Percentiles rank a stretch among this genome's conserved stretches.
Evolutionary conservation across 2,797 vertebrate genomes (phyloP).

Genomic region (Apogon hyalosoma): DNA sequence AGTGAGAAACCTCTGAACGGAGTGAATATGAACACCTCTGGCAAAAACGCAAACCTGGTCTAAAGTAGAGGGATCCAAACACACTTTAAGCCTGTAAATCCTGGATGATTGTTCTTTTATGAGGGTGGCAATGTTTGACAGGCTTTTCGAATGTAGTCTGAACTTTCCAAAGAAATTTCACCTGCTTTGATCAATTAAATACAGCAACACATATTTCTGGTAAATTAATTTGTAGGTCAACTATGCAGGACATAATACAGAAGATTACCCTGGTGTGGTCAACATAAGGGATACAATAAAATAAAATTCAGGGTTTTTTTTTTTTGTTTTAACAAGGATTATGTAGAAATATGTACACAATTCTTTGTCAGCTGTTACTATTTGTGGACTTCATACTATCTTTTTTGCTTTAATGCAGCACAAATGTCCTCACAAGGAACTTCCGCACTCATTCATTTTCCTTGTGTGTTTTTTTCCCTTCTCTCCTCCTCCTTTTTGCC

Average conservation of each 20-base stretch:
- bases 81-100: constrained; percentile 29
- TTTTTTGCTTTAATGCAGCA: not conserved
- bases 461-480: not conserved
- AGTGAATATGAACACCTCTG: constrained; percentile 70
- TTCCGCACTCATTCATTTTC: constrained; percentile 7
- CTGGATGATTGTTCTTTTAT: constrained; percentile 43
- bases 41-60: constrained; percentile 62
- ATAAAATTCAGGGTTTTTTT: too few species aligned
- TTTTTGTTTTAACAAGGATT: too few species aligned
- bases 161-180: too few species aligned
- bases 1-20: constrained; percentile 70
- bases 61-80: constrained; percentile 41
- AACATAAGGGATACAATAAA: too few species aligned
- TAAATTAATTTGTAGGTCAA: too few species aligned
- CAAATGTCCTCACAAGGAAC: not conserved
- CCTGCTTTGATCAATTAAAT: too few species aligned
- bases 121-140: constrained; percentile 6
- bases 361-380: too few species aligned
- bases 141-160: not conserved
- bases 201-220: too few species aligned
- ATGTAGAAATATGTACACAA: too few species aligned
- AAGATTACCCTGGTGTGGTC: too few species aligned
- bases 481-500: constrained; percentile 32
- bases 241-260: too few species aligned
- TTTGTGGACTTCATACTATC: too few species aligned